Evolutionary conservation across 2,888 invertebrate species (phyloP), one percentile per base, ranked within the genome.

Genomic region (Hypselothyrea guttata): DNA sequence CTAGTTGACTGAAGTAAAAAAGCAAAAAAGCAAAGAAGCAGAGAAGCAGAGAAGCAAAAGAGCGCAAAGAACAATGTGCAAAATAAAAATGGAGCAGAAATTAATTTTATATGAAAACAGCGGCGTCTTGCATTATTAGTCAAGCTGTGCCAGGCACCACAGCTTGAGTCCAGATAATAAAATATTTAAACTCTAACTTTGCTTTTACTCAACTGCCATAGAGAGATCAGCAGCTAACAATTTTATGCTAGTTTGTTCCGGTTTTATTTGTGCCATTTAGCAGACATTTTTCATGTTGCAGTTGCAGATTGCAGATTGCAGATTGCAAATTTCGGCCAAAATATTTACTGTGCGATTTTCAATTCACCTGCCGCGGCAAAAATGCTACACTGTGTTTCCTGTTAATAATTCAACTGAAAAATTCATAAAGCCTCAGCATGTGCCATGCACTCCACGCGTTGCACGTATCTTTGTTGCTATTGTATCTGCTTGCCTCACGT

Each of bases 341-440:
- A 51, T 33, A 35, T 51, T 57, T 64, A 30, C 13, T 22, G 31
- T 48, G 18, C 38, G 13, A 12, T 41, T 34, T 58, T 58, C 53
- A 31, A 37, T 59, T 55, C 55, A 72, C 52, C 59, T 60, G 63
- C 46, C 64, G 48, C 42, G 48, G 38, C 53, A 53, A 53, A 71
- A 61, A 56, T 56, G 72, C 72, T 84, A 67, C 75, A 68, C 63
- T 48, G 62, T 64, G 55, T 77, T 74, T 82, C 64, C 72, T 61
- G 62, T 62, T 75, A 84, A 82, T 82, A 77, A 78, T 84, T 78
- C 83, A 72, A 47, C 63, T 65, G 83, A 66, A 82, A 82, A 82
- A 75, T 84, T 72, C 78, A 78, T 84, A 81, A 74, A 81, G 65
- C 71, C 54, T 47, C 52, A 33, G 55, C 61, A 18, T 34, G 31